Evolutionary conservation across 2,797 vertebrate species (phyloP).

Genomic region (Cryptoprocta ferox): DNA sequence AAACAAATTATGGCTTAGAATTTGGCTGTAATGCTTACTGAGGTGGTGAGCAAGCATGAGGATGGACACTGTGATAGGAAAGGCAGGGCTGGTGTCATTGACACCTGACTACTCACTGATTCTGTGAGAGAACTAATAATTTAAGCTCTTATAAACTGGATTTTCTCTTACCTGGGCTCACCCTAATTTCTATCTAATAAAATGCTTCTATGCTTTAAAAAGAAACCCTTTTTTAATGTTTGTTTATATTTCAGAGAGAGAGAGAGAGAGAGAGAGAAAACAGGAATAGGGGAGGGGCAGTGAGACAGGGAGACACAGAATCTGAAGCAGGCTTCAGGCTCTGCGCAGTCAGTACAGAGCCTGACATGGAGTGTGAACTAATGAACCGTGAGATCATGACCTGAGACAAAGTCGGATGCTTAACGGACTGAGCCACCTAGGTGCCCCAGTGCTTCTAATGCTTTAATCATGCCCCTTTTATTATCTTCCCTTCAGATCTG

Average conservation of each 20-base stretch:
- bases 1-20: background rate
- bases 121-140: background rate
- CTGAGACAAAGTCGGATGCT: no score
- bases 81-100: background rate
- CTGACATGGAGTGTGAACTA: no score
- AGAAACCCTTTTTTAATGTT: no score
- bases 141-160: background rate
- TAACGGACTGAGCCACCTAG: no score
- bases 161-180: background rate
- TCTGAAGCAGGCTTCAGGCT: no score
- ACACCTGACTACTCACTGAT: background rate
- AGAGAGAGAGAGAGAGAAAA: no score
- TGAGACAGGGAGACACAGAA: no score
- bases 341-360: no score
- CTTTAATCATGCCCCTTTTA: background rate
- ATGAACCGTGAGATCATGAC: no score
- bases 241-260: no score
- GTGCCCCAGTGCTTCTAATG: no score
- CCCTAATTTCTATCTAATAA: background rate
- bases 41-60: background rate
- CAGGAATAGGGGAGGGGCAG: no score
- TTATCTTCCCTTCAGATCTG: background rate
- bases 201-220: background rate
- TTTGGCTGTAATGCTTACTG: background rate
- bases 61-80: background rate